Evolutionary conservation across 2,113 vertebrate species (phyloP).

Genomic region (Stegastes partitus): DNA sequence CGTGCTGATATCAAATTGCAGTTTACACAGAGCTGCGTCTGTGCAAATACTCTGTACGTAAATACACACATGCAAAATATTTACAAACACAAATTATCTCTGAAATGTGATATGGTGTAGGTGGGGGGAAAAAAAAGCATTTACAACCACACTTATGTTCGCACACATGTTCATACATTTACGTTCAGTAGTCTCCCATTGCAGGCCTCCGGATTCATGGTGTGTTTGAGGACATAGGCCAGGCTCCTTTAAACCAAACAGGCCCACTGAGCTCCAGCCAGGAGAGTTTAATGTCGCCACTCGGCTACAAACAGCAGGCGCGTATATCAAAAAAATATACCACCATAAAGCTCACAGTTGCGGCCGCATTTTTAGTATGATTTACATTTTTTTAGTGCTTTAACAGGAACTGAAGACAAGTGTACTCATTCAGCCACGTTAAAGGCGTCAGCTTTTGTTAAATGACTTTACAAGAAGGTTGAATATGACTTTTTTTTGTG

Average conservation of each 20-base stretch:
- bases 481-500: neutral
- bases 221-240: constrained; percentile 65
- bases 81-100: constrained; percentile 48
- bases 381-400: constrained; percentile 1
- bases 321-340: constrained; percentile 38
- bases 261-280: constrained; percentile 37
- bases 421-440: neutral
- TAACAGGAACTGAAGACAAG: neutral
- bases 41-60: constrained; percentile 35
- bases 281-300: constrained; percentile 60
- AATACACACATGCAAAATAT: constrained; percentile 59
- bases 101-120: neutral
- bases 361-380: constrained; percentile 16
- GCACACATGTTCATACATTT: constrained; percentile 5
- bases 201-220: constrained; percentile 38
- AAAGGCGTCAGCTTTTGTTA: constrained; percentile 6
- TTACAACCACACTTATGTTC: neutral
- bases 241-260: constrained; percentile 56
- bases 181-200: constrained; percentile 27
- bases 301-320: constrained; percentile 29
- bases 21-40: constrained; percentile 24
- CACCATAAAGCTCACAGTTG: constrained; percentile 18
- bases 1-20: constrained; percentile 17
- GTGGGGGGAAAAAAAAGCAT: constrained; percentile 30
- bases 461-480: constrained; percentile 5